These are phyloP conservation scores for Neoaliturus tenellus DNA, from an alignment of 2,888 invertebrate genomes.

Conservation along the genomic window DNA sequence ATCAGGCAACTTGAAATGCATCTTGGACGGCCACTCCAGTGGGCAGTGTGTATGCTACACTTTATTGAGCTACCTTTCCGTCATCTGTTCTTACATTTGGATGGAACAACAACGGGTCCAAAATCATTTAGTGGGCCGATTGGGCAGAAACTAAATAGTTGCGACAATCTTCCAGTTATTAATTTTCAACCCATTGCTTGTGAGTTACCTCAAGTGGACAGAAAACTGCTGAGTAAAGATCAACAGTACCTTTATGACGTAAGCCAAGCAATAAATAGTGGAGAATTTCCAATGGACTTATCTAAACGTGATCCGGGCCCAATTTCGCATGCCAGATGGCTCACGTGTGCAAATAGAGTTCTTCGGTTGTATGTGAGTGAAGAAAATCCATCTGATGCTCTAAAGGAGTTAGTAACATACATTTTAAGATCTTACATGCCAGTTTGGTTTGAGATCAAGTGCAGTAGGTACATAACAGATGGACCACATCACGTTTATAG, in stretches of 20 bases:
- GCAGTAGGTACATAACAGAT: slow-evolving; percentile 32
- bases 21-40: slow-evolving; percentile 41
- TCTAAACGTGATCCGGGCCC: slow-evolving; percentile 41
- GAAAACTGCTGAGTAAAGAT: slow-evolving; percentile 57
- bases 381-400: slow-evolving; percentile 32
- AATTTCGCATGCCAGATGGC: slow-evolving; percentile 44
- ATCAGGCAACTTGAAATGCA: slow-evolving; percentile 48
- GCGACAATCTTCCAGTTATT: slow-evolving; percentile 58
- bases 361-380: slow-evolving; percentile 35
- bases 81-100: slow-evolving; percentile 57
- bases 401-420: slow-evolving; percentile 34
- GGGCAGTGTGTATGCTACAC: slow-evolving; percentile 42
- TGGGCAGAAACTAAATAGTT: slow-evolving; percentile 53
- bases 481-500: not conserved
- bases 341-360: slow-evolving; percentile 46
- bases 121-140: slow-evolving; percentile 60
- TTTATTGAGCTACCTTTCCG: slow-evolving; percentile 50
- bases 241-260: slow-evolving; percentile 59
- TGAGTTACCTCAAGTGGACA: slow-evolving; percentile 40
- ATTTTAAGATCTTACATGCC: slow-evolving; percentile 35
- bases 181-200: slow-evolving; percentile 56
- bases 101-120: slow-evolving; percentile 59
- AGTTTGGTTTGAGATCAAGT: slow-evolving; percentile 53
- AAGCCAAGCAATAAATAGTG: slow-evolving; percentile 49
- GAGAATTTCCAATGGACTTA: slow-evolving; percentile 54